phyloP scores from a whole-genome alignment of 2,888 invertebrate genomes.

The Sicus ferrugineus region DNA sequence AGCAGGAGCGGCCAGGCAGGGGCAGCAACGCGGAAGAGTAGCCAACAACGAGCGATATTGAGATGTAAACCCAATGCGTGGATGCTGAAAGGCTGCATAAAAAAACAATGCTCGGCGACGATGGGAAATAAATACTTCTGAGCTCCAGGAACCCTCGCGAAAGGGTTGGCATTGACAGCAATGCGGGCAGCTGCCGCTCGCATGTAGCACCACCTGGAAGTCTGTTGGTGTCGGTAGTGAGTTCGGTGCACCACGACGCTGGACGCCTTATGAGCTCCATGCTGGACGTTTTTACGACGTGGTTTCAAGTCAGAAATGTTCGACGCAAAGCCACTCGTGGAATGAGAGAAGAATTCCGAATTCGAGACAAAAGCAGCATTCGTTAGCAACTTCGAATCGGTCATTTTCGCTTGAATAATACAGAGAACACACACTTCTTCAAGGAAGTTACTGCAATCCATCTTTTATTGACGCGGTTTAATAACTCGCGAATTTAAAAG shows the following conservation, averaged over 20 bases:
- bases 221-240: slow-evolving; percentile 1
- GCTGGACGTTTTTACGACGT: slow-evolving; percentile 61
- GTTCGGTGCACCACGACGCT: neutral
- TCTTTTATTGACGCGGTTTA: too few species aligned
- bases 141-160: neutral
- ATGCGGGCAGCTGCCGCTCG: neutral
- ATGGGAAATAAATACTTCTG: slow-evolving; percentile 29
- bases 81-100: slow-evolving; percentile 8
- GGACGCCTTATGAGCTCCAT: slow-evolving; percentile 58
- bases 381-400: neutral
- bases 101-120: slow-evolving; percentile 28
- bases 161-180: neutral
- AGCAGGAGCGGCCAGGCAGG: neutral
- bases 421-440: too few species aligned
- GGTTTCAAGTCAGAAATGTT: slow-evolving; percentile 45
- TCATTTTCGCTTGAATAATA: neutral
- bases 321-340: slow-evolving; percentile 27
- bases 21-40: slow-evolving; percentile 4
- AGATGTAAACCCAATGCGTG: neutral
- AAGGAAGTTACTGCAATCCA: too few species aligned
- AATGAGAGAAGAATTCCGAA: neutral
- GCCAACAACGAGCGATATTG: slow-evolving; percentile 27
- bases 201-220: neutral
- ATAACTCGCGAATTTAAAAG: too few species aligned
- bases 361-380: neutral